Conservation (phyloP, 2,888 invertebrate genomes). For the Abrostola tripartita region DNA sequence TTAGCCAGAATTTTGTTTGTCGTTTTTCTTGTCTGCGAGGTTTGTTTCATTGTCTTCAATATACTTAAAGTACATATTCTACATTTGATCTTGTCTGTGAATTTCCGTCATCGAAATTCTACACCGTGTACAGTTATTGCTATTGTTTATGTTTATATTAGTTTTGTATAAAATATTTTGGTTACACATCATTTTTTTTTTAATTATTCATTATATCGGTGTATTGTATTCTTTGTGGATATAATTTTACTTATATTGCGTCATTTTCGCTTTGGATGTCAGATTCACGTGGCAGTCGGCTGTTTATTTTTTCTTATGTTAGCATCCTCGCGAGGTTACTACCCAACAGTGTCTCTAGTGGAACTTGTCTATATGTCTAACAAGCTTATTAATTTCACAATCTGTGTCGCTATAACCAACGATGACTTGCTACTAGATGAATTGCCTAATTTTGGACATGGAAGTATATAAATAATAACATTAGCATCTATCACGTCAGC, state of each 20-base stretch:
- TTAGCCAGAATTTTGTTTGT: slow-evolving; percentile 27
- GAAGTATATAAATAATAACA: slow-evolving; percentile 41
- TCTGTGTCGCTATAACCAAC: slow-evolving; percentile 2
- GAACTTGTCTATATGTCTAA: background rate
- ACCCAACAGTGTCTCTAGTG: no score
- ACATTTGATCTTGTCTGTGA: slow-evolving; percentile 21
- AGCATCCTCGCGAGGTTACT: no score
- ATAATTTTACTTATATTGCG: no score
- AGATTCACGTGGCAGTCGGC: no score
- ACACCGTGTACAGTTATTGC: no score
- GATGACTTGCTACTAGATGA: slow-evolving; percentile 18
- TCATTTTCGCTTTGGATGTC: no score
- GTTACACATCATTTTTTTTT: no score
- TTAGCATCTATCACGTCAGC: slow-evolving; percentile 47
- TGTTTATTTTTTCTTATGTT: no score
- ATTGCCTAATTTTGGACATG: slow-evolving; percentile 25
- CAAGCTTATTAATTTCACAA: slow-evolving; percentile 11
- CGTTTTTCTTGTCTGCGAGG: slow-evolving; percentile 32
- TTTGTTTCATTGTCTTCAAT: slow-evolving; percentile 16
- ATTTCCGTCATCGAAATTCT: background rate
- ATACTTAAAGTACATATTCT: slow-evolving; percentile 8
- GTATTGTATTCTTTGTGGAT: no score
- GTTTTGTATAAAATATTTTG: no score
- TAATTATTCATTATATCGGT: no score
- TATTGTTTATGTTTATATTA: no score